phyloP scores from a whole-genome alignment of 1,140 invertebrate genomes.

The Hyphantria cunea region DNA sequence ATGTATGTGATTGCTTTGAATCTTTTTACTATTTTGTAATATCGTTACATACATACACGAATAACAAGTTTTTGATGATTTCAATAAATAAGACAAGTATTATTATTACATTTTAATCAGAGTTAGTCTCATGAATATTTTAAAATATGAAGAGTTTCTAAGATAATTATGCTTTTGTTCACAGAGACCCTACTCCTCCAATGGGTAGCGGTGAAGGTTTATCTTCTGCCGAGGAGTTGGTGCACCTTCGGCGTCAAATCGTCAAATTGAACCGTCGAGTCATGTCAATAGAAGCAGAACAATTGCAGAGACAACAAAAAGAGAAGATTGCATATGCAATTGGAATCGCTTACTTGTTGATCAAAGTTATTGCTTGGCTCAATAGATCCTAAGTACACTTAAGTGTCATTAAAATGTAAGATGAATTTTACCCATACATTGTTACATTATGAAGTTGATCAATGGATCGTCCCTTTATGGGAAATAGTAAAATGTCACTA shows the following conservation, averaged over 20 bases:
- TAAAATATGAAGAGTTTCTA: no score
- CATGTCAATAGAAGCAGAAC: conserved; percentile 91
- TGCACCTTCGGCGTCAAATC: conserved; percentile 91
- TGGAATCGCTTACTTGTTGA: conserved; percentile 91
- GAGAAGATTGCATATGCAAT: conserved; percentile 91
- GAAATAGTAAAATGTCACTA: conserved; percentile 38
- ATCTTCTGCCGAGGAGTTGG: conserved; percentile 89
- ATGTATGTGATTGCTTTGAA: no score
- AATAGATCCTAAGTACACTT: conserved; percentile 83
- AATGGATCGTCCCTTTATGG: conserved; percentile 39
- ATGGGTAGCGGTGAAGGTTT: conserved; percentile 85
- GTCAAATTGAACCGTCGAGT: conserved; percentile 92
- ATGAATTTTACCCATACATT: conserved; percentile 62
- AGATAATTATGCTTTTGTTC: no score
- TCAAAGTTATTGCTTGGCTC: conserved; percentile 93
- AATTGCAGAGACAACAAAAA: conserved; percentile 89
- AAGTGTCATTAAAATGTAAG: conserved; percentile 50
- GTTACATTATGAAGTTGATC: conserved; percentile 61
- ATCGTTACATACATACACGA: no score
- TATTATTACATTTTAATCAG: no score
- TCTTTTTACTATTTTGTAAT: no score
- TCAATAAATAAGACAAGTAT: no score
- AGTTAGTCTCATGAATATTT: no score
- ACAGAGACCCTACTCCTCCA: conserved; percentile 85
- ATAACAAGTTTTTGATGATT: no score